Evolutionary conservation across 2,797 vertebrate species (phyloP).

Genomic region (Lepus oiostolus): DNA sequence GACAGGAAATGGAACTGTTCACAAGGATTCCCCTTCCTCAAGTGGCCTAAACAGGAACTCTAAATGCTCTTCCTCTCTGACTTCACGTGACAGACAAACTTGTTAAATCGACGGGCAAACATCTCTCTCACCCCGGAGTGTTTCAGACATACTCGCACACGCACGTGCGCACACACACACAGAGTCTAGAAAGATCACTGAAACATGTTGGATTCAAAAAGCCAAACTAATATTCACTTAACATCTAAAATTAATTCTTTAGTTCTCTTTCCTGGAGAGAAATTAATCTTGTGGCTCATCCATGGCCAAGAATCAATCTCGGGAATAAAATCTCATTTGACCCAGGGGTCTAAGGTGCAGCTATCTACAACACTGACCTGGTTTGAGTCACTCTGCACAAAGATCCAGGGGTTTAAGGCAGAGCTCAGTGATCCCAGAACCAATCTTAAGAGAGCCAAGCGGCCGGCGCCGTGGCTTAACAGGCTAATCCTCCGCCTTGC

Average conservation of each 20-base stretch:
- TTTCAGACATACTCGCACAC: background rate
- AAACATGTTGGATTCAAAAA: constrained; percentile 56
- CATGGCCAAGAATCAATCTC: constrained; percentile 55
- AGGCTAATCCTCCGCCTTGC: too few relatives aligned
- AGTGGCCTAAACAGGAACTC: constrained; percentile 46
- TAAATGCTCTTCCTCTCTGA: constrained; percentile 38
- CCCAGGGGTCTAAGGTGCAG: constrained; percentile 14
- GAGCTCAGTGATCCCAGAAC: background rate
- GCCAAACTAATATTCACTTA: constrained; percentile 3
- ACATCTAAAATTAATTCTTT: constrained; percentile 52
- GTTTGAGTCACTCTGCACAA: constrained; percentile 27
- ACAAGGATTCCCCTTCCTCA: constrained; percentile 17
- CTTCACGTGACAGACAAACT: constrained; percentile 40
- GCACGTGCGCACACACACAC: background rate
- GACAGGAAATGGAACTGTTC: constrained; percentile 48
- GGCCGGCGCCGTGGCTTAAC: too few relatives aligned
- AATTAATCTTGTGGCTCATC: constrained; percentile 37
- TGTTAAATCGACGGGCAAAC: constrained; percentile 52
- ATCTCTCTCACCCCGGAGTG: constrained; percentile 21
- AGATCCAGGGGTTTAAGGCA: constrained; percentile 36
- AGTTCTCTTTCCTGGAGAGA: constrained; percentile 44
- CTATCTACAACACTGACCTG: constrained; percentile 31
- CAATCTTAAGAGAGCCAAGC: background rate
- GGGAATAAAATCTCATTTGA: constrained; percentile 51
- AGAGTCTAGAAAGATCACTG: constrained; percentile 58